Conservation (phyloP, 2,888 invertebrate species). For the Ichneumon xanthorius region DNA sequence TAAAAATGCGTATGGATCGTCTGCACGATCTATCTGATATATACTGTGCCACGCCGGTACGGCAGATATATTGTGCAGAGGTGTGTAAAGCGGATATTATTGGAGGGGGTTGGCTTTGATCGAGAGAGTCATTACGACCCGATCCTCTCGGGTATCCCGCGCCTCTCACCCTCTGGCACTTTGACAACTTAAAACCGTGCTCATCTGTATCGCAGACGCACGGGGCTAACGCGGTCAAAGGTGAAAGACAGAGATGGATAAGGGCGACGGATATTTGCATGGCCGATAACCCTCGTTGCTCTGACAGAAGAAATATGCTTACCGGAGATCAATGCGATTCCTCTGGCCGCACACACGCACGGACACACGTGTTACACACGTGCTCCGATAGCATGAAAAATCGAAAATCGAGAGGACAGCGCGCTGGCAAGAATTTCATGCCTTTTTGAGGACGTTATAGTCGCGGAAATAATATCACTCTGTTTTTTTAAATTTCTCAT, state of each 20-base stretch:
- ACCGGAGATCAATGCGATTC: constrained; percentile 48
- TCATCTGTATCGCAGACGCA: constrained; percentile 52
- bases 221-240: constrained; percentile 27
- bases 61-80: neutral
- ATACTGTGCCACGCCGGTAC: neutral
- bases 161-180: constrained; percentile 57
- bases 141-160: constrained; percentile 57
- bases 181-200: constrained; percentile 65
- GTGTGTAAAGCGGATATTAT: constrained; percentile 19
- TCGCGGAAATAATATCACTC: neutral
- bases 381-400: neutral
- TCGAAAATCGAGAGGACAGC: neutral
- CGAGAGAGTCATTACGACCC: constrained; percentile 62
- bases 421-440: neutral
- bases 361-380: neutral
- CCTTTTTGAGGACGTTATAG: neutral
- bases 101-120: constrained; percentile 60
- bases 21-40: constrained; percentile 30
- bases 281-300: constrained; percentile 20
- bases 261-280: constrained; percentile 45
- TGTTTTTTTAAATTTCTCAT: too few species aligned
- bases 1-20: constrained; percentile 48
- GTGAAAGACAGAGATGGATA: constrained; percentile 49
- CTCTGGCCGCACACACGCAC: neutral
- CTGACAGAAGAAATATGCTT: constrained; percentile 52